Base-by-base conservation (phyloP, 1,140 invertebrate genomes). In the Danaus melanippus region DNA sequence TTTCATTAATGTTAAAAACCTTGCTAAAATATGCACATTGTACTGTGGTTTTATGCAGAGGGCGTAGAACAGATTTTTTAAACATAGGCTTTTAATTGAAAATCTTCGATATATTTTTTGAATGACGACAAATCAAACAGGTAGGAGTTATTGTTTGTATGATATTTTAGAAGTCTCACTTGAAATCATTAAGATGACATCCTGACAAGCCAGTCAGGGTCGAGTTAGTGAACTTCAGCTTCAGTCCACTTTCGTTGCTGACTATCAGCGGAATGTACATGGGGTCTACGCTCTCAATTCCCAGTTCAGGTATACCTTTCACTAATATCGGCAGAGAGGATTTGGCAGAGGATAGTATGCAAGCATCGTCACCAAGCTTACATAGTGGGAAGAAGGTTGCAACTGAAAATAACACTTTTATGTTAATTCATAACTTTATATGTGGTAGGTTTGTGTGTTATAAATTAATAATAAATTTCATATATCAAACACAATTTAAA, bases 331-430 rank as follows among this genome's bases (percentile, higher is more conserved):
- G 71, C 8, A 82, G 47, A 0, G 74, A 67, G 1, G 69, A 70
- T 21, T 67, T 66, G 0, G 74, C 72, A 0, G 79, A 71, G 0
- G 59, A 44, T 21, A 70, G 11, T 1, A 77, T 41, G 60, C 84
- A 87, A 0, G 58, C 51, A 0, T 54, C 53, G 59, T 84, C 79
- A 0, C 63, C 69, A 1, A 46, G 39, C 43, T 71, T 73, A 57
- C 84, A 86, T 49, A 71, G 75, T 15, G 55, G 76, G 44, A 85
- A 72, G 62, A 74, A 81, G 3, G 69, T 67, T 1, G 72, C 82
- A 82, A 63, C 9, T 46, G 54, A 9, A 60, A 64, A 53, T 39
- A 41, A n/a, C 11, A 48, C 6, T 32, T 32, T 32, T 32, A 21
- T 21, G 17, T 5, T 21, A 21, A 21, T 2, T 21, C 17, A 21